Percentiles rank a stretch among this genome's conserved stretches.
phyloP scores from a whole-genome alignment of 2,888 invertebrate genomes.

The Brenthis hecate region DNA sequence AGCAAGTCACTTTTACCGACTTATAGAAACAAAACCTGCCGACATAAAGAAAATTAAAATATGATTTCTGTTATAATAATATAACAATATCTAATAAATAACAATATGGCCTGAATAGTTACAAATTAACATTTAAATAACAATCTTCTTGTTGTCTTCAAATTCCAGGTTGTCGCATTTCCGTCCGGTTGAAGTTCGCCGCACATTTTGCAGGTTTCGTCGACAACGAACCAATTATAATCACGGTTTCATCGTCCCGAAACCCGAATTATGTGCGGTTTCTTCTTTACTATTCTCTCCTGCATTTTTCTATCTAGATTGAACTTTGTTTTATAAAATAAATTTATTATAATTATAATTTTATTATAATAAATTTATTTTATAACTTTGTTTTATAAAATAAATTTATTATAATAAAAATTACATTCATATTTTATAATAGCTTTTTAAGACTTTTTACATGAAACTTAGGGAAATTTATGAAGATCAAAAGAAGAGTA shows the following conservation, averaged over 20 bases:
- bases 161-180: conserved; percentile 17
- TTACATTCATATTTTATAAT: not conserved
- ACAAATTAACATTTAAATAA: not conserved
- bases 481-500: not conserved
- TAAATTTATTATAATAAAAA: too few relatives aligned
- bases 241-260: conserved; percentile 92
- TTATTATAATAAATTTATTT: too few relatives aligned
- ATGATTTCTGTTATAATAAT: too few relatives aligned
- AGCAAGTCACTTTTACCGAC: not conserved
- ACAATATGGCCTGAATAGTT: not conserved
- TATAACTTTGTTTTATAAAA: too few relatives aligned
- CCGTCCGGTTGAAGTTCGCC: conserved; percentile 54
- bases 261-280: conserved; percentile 91
- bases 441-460: too few relatives aligned
- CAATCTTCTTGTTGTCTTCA: conserved; percentile 17
- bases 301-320: conserved; percentile 38
- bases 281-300: conserved; percentile 49
- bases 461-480: too few relatives aligned
- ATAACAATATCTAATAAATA: not conserved
- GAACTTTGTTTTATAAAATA: not conserved
- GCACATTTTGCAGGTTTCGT: conserved; percentile 97
- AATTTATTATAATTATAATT: not conserved
- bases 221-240: conserved; percentile 93
- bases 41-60: too few relatives aligned
- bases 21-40: too few relatives aligned